phyloP scores from a whole-genome alignment of 2,797 vertebrate species.

The Chanos chanos region DNA sequence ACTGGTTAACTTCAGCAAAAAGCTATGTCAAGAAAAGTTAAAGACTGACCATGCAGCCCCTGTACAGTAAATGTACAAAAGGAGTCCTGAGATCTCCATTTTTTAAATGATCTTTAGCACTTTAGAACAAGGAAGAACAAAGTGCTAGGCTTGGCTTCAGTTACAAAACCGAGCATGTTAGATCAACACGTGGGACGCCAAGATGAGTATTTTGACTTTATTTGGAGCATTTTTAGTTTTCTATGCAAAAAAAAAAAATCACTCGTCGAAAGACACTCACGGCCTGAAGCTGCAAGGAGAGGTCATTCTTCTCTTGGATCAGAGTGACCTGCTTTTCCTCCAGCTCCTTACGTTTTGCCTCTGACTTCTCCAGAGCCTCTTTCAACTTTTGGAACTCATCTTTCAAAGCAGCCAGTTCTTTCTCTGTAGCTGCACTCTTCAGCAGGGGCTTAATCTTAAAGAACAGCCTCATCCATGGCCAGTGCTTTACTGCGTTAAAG shows the following conservation, averaged over 20 bases:
- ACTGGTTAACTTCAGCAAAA: background rate
- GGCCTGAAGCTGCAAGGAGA: slow-evolving; percentile 86
- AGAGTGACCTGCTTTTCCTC: slow-evolving; percentile 90
- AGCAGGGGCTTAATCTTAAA: slow-evolving; percentile 93
- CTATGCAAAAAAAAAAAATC: too few species aligned
- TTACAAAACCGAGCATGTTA: too few species aligned
- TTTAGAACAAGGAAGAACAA: too few species aligned
- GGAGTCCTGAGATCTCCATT: too few species aligned
- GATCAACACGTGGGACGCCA: too few species aligned
- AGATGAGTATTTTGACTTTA: too few species aligned
- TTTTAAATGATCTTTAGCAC: too few species aligned
- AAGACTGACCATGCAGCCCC: too few species aligned
- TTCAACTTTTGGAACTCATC: slow-evolving; percentile 67
- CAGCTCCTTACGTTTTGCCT: slow-evolving; percentile 85
- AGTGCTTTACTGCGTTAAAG: slow-evolving; percentile 89
- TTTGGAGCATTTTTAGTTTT: too few species aligned
- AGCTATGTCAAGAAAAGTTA: too few species aligned
- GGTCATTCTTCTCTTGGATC: slow-evolving; percentile 85
- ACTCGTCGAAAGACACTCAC: slow-evolving; percentile 61
- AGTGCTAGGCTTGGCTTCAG: too few species aligned
- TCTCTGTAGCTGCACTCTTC: slow-evolving; percentile 85
- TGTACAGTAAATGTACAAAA: too few species aligned
- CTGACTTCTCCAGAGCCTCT: slow-evolving; percentile 74
- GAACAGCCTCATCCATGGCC: slow-evolving; percentile 95
- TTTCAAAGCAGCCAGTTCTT: slow-evolving; percentile 66